Evolutionary conservation across 2,113 vertebrate species (phyloP).

Genomic region (Sebastes fasciatus): DNA sequence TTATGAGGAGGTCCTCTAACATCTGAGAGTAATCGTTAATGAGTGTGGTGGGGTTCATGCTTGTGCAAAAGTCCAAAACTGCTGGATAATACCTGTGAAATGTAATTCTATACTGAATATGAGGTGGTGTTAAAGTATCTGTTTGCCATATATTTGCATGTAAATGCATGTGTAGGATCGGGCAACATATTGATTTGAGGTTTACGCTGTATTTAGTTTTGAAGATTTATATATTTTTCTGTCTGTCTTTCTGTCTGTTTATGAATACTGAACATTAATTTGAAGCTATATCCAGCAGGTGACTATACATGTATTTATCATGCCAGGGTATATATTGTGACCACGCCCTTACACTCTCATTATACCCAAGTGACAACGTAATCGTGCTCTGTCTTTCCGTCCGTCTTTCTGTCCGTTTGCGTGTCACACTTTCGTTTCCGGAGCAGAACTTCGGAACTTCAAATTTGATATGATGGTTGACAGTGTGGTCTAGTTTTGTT

Average conservation of each 20-base stretch:
- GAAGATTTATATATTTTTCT: background rate
- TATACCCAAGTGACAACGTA: no score
- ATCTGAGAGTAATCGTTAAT: background rate
- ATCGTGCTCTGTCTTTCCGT: no score
- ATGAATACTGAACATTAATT: background rate
- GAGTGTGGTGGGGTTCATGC: background rate
- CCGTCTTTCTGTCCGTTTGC: no score
- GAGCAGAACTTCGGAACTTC: no score
- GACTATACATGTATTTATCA: background rate
- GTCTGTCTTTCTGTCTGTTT: no score
- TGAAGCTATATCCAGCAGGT: background rate
- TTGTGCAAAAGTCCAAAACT: background rate
- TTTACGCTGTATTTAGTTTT: background rate
- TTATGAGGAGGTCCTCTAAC: background rate
- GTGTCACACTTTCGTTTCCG: no score
- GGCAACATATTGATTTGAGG: background rate
- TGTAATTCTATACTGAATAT: background rate
- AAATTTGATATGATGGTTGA: no score
- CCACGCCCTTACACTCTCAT: background rate
- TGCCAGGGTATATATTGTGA: background rate
- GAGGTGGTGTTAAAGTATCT: background rate
- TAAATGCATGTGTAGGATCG: no score
- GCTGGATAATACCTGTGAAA: slow-evolving; percentile 1
- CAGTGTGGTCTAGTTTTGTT: no score
- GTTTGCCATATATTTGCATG: background rate